These are phyloP conservation scores for Dicranocentrus wangi DNA, from an alignment of 2,888 invertebrate species.

Conservation along the genomic window DNA sequence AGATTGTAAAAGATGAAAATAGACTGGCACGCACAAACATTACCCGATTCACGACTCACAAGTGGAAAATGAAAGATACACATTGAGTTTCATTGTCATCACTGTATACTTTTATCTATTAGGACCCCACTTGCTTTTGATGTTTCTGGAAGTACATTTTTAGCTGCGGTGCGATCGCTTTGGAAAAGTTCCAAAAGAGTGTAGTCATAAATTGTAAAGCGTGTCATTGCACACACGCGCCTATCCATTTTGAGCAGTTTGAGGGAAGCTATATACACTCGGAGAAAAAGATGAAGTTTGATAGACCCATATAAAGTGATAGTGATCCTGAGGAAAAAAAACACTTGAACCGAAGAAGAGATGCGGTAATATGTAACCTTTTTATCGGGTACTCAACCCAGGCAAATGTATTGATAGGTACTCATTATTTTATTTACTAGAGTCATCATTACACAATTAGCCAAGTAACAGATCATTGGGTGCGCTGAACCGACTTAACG, in stretches of 20 bases:
- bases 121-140: not conserved
- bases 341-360: too few species aligned
- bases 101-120: not conserved
- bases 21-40: not conserved
- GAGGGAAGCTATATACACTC: too few species aligned
- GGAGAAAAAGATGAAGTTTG: not conserved
- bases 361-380: too few species aligned
- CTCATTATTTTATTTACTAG: too few species aligned
- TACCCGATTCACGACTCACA: not conserved
- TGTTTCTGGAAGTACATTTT: not conserved
- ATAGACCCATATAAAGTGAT: not conserved
- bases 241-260: too few species aligned
- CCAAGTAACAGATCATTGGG: constrained; percentile 1
- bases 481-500: too few species aligned
- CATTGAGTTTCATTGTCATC: not conserved
- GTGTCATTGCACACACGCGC: constrained; percentile 5
- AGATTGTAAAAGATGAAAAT: not conserved
- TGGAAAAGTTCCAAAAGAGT: not conserved
- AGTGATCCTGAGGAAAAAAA: not conserved
- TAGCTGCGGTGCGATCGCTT: too few species aligned
- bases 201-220: not conserved
- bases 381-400: too few species aligned
- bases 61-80: not conserved
- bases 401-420: too few species aligned
- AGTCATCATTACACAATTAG: constrained; percentile 10